Percentiles rank a stretch among this genome's conserved stretches.
phyloP scores from a whole-genome alignment of 2,888 invertebrate species.

The Nymphalis polychloros region DNA sequence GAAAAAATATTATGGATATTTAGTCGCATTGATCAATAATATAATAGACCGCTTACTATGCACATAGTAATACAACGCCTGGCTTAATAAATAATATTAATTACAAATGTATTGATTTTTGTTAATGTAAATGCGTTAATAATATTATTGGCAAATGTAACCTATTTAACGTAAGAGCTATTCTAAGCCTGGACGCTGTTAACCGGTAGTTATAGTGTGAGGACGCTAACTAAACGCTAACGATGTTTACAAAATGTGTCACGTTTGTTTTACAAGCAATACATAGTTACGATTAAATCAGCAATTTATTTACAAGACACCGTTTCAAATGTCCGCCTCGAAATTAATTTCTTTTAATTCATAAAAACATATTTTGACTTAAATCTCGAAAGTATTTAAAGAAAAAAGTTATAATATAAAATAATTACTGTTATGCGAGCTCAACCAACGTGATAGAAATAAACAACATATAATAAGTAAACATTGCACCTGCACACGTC shows the following conservation, averaged over 20 bases:
- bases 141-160: conserved; percentile 19
- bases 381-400: not conserved
- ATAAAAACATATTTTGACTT: not conserved
- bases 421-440: conserved; percentile 3
- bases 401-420: conserved; percentile 5
- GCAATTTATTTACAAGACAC: conserved; percentile 19
- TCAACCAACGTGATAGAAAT: conserved; percentile 16
- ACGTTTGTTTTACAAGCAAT: conserved; percentile 58
- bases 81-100: not conserved
- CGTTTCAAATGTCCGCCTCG: conserved; percentile 12
- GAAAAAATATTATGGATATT: no score
- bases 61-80: no score
- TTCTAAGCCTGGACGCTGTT: conserved; percentile 38
- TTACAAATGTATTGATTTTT: not conserved
- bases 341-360: not conserved
- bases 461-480: conserved; percentile 53
- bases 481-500: conserved; percentile 73
- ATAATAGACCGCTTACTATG: no score
- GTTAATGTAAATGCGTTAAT: conserved; percentile 1
- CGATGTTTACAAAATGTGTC: conserved; percentile 72
- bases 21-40: no score
- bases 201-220: conserved; percentile 37
- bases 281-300: conserved; percentile 48
- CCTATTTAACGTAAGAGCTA: conserved; percentile 37
- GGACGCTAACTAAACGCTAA: conserved; percentile 59